Percentiles rank a stretch among this genome's conserved stretches.
phyloP scores from a whole-genome alignment of 1,140 invertebrate species.

The Agrilus planipennis region DNA sequence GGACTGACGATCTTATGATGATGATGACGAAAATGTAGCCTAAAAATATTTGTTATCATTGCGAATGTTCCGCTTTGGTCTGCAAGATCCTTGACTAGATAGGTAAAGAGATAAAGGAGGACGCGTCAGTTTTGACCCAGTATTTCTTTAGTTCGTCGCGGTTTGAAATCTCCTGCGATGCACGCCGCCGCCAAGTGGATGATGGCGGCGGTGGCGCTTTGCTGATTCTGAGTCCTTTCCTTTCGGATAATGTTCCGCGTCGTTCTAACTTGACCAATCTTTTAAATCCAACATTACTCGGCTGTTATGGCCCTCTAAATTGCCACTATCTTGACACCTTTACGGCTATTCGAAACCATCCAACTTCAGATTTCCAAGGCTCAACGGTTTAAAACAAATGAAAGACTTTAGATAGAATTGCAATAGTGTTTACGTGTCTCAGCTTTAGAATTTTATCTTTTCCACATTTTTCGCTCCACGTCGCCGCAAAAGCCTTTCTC shows the following conservation, averaged over 20 bases:
- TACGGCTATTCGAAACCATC: constrained; percentile 17
- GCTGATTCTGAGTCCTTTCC: not conserved
- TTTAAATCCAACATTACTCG: constrained; percentile 34
- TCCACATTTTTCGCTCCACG: too few relatives aligned
- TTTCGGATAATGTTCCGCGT: constrained; percentile 26
- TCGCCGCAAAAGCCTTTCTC: too few relatives aligned
- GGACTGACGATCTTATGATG: too few relatives aligned
- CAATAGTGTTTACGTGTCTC: too few relatives aligned
- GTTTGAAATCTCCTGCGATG: not conserved
- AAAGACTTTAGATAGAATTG: constrained; percentile 2
- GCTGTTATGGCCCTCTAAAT: constrained; percentile 34
- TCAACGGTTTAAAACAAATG: constrained; percentile 1
- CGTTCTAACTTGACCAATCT: constrained; percentile 30
- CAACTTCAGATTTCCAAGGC: constrained; percentile 4
- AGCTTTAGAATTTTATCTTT: too few relatives aligned
- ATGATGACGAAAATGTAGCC: too few relatives aligned
- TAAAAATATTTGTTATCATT: too few relatives aligned
- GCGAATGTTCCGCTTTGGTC: too few relatives aligned
- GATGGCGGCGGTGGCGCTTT: not conserved
- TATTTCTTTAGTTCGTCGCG: not conserved
- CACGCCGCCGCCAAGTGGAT: not conserved
- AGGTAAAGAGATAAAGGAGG: too few relatives aligned
- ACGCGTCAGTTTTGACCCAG: constrained; percentile 8
- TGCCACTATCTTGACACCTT: constrained; percentile 35
- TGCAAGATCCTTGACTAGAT: too few relatives aligned